These are phyloP conservation scores for Blennius ocellaris DNA, from an alignment of 2,113 vertebrate genomes.

Conservation along the genomic window DNA sequence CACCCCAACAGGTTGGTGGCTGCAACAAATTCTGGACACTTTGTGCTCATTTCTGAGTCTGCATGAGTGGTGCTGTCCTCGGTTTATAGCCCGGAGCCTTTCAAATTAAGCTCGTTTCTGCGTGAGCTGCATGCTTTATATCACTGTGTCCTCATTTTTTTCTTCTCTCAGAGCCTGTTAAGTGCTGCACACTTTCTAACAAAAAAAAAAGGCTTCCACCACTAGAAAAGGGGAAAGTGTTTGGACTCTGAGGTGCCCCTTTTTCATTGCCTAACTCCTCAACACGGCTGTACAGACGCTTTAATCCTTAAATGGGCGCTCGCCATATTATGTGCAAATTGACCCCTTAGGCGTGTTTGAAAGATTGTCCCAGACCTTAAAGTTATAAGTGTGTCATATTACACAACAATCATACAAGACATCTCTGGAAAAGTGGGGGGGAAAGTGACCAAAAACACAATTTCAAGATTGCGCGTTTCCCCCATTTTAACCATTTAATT, in stretches of 20 bases:
- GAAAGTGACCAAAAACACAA: too few species aligned
- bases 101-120: conserved; percentile 56
- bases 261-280: not conserved
- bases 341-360: too few species aligned
- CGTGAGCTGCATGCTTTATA: conserved; percentile 63
- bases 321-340: too few species aligned
- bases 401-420: too few species aligned
- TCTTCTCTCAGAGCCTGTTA: conserved; percentile 37
- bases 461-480: too few species aligned
- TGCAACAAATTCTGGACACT: conserved; percentile 20
- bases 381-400: too few species aligned
- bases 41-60: conserved; percentile 26
- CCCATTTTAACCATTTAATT: too few species aligned
- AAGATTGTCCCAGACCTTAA: too few species aligned
- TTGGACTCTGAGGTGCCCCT: conserved; percentile 8
- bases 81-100: conserved; percentile 39
- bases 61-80: conserved; percentile 47
- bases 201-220: conserved; percentile 60
- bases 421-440: too few species aligned
- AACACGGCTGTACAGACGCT: too few species aligned
- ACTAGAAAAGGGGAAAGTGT: conserved; percentile 11
- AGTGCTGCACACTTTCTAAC: conserved; percentile 60
- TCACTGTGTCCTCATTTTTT: conserved; percentile 32
- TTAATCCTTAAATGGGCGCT: too few species aligned
- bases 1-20: conserved; percentile 65